A percentile compares a stretch with the other conserved stretches of the same genome.
phyloP scores from a whole-genome alignment of 92 coral and sea anemone species.

The Parazoanthus darwini region DNA sequence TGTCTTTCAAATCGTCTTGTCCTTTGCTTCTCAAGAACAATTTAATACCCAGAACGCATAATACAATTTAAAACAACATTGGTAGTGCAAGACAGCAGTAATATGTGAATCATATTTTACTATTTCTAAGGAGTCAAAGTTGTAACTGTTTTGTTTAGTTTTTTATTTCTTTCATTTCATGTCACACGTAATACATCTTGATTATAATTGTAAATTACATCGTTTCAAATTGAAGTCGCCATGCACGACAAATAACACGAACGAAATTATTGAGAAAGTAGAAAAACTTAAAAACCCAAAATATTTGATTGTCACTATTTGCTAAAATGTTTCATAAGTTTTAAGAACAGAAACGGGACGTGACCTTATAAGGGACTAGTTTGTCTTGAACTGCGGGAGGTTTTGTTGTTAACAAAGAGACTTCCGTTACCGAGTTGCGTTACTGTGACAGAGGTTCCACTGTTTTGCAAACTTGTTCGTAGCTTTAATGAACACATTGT shows the following conservation, averaged over 20 bases:
- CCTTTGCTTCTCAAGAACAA: background rate
- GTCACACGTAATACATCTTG: background rate
- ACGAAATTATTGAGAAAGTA: background rate
- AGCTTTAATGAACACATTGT: background rate
- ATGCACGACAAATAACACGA: background rate
- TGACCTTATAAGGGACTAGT: background rate
- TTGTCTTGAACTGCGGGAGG: too few species aligned
- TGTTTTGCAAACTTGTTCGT: too few species aligned
- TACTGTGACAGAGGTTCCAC: background rate
- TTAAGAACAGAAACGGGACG: background rate
- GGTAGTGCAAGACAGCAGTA: background rate
- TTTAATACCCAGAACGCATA: background rate
- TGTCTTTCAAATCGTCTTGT: background rate
- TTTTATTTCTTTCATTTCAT: too few species aligned
- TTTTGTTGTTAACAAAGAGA: too few species aligned
- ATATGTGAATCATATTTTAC: background rate
- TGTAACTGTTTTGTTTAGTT: background rate
- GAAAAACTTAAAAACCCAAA: background rate
- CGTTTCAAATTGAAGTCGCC: background rate
- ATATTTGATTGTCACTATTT: background rate
- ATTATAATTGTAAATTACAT: too few species aligned
- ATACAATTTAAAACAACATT: background rate
- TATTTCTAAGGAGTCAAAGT: background rate
- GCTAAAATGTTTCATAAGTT: background rate
- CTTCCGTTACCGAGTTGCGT: background rate